Evolutionary conservation across 2,888 invertebrate species (phyloP), one percentile per base, ranked within the genome.

Genomic region (Eudemis profundana): DNA sequence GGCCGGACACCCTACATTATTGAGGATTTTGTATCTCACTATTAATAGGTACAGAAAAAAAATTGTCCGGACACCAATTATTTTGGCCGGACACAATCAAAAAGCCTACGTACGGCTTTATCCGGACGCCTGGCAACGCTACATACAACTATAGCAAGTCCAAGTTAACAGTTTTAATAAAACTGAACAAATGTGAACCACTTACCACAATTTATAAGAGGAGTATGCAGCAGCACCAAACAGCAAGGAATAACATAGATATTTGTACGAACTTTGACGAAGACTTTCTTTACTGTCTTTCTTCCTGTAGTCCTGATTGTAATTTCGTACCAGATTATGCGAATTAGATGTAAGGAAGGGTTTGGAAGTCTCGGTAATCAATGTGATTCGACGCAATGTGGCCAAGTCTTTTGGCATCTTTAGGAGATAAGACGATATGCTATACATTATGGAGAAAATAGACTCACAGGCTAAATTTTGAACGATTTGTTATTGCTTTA

Each of bases 171-270:
- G n/a, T n/a, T n/a, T n/a, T n/a, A n/a, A n/a, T n/a, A n/a, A n/a
- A n/a, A n/a, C n/a, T n/a, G n/a, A n/a, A n/a, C n/a, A n/a, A n/a
- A n/a, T n/a, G n/a, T 19, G 23, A 33, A 21, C 0, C 36, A 77
- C 82, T 81, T 76, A 89, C 91, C 89, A 91, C 4, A 84, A 72
- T 74, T 83, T 86, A 62, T 87, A 90, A 0, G 89, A 81, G 4
- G 86, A 76, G 61, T 79, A 90, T 2, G 85, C 75, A 51, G 79
- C 77, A 68, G 84, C 82, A 49, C 89, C 81, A 64, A 87, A 81
- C 15, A 90, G 69, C 33, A 89, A 62, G 2, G 88, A 84, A 71
- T 84, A 88, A 44, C 78, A 78, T 54, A 91, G 68, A 65, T 83
- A 82, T 75, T 83, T 86, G 49, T 79, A 78, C 1, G 80, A 74